Percentiles rank a stretch among this genome's conserved stretches.
Evolutionary conservation across 1,140 invertebrate genomes (phyloP).

Genomic region (Oryctes rhinoceros): DNA sequence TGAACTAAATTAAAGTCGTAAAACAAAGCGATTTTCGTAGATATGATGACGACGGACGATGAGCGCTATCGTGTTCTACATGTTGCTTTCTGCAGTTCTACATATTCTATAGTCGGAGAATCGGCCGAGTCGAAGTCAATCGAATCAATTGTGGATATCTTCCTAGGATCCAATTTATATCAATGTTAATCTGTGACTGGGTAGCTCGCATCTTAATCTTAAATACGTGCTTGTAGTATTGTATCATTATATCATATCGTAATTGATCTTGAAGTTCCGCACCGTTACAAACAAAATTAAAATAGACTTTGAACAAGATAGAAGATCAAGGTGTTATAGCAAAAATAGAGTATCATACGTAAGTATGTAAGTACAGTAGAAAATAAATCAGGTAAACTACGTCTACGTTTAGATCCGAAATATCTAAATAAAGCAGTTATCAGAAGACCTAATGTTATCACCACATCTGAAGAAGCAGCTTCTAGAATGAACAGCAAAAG

Average conservation of each 20-base stretch:
- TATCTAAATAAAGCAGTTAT: constrained; percentile 54
- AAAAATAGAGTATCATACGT: neutral
- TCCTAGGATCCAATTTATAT: no score
- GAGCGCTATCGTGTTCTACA: no score
- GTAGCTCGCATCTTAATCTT: no score
- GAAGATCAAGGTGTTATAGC: constrained; percentile 4
- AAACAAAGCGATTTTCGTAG: neutral
- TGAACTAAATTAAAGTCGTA: neutral
- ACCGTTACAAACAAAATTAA: neutral
- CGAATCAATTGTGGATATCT: no score
- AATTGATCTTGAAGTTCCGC: neutral
- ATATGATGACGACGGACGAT: no score
- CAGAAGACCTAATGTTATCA: neutral
- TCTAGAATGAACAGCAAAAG: constrained; percentile 28
- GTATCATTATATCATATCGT: constrained; percentile 5
- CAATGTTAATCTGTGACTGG: no score
- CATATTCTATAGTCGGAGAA: no score
- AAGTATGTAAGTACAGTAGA: constrained; percentile 58
- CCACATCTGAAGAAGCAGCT: constrained; percentile 4
- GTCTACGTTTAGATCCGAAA: constrained; percentile 60
- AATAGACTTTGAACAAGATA: neutral
- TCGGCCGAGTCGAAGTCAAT: no score
- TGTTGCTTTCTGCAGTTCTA: no score
- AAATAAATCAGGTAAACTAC: constrained; percentile 56
- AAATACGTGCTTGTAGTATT: neutral